Conservation (phyloP, 2,797 vertebrate species). For the Acanthurus leucopareius region DNA sequence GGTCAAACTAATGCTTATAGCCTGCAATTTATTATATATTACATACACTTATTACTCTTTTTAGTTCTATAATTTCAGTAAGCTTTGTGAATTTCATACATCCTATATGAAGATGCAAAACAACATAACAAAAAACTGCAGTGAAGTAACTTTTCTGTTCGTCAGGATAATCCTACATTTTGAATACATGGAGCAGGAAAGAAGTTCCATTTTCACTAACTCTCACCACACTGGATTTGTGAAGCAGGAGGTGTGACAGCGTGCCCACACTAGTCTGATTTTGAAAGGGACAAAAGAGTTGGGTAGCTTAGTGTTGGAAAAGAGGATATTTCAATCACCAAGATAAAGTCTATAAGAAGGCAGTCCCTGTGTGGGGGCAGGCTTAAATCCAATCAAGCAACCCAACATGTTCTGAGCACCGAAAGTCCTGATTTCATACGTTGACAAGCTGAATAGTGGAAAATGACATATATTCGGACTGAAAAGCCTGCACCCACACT, state of each 20-base stretch:
- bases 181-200: background rate
- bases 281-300: constrained; percentile 44
- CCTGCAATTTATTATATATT: background rate
- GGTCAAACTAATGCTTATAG: background rate
- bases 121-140: background rate
- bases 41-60: background rate
- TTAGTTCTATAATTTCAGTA: background rate
- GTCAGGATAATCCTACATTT: constrained; percentile 10
- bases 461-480: constrained; percentile 39
- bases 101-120: background rate
- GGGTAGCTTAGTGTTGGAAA: constrained; percentile 34
- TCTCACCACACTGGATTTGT: constrained; percentile 37
- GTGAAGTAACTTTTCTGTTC: background rate
- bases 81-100: background rate
- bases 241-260: constrained; percentile 56
- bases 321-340: constrained; percentile 61
- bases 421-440: constrained; percentile 59
- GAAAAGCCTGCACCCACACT: constrained; percentile 46
- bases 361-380: constrained; percentile 51
- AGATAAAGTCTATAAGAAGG: constrained; percentile 55
- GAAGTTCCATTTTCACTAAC: constrained; percentile 22
- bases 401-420: constrained; percentile 67
- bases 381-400: constrained; percentile 66
- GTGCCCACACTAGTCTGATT: constrained; percentile 56
- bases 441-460: constrained; percentile 54